These are phyloP conservation scores for Dolomedes plantarius DNA, from an alignment of 2,888 invertebrate species.

Conservation along the genomic window DNA sequence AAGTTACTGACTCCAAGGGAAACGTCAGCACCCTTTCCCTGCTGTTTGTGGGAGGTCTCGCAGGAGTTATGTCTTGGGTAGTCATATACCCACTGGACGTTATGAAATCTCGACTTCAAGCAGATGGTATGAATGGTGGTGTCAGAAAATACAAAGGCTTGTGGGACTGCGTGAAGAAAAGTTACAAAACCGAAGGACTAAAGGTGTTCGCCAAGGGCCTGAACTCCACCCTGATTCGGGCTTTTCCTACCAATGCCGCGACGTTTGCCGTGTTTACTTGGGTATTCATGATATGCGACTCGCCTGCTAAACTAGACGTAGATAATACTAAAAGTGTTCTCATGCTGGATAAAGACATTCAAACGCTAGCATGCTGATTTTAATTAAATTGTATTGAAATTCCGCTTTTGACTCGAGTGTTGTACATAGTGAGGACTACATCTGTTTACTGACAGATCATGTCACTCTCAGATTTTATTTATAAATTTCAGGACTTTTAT, in stretches of 20 bases:
- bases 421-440: neutral
- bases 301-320: constrained; percentile 28
- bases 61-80: constrained; percentile 91
- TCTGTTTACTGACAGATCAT: too few species aligned
- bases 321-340: constrained; percentile 29
- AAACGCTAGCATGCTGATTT: constrained; percentile 39
- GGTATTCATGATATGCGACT: constrained; percentile 74
- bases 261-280: constrained; percentile 92
- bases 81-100: constrained; percentile 92
- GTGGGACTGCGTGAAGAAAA: constrained; percentile 85
- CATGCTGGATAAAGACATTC: constrained; percentile 49
- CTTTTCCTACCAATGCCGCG: constrained; percentile 95
- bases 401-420: neutral
- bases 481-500: too few species aligned
- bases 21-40: constrained; percentile 81
- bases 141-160: constrained; percentile 82
- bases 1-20: constrained; percentile 74
- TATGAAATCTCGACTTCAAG: constrained; percentile 90
- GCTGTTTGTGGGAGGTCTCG: constrained; percentile 88
- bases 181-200: constrained; percentile 84
- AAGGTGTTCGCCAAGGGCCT: constrained; percentile 85
- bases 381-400: neutral
- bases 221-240: constrained; percentile 86
- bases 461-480: too few species aligned
- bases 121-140: constrained; percentile 75